These are phyloP conservation scores for Bombus picipes DNA, from an alignment of 1,140 invertebrate species.

Conservation along the genomic window DNA sequence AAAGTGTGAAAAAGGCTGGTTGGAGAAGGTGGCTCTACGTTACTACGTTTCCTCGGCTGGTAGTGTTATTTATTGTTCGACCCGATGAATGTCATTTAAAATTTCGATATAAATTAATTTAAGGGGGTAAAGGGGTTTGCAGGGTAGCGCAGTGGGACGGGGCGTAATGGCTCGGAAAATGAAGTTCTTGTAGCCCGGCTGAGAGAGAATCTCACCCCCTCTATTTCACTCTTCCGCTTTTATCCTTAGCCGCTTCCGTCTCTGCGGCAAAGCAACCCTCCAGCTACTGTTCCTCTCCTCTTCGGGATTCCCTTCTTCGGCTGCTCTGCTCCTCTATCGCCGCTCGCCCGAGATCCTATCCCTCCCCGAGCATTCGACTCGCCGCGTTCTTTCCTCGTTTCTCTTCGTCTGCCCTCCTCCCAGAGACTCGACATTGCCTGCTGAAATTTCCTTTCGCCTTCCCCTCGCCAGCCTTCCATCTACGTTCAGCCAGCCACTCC, in stretches of 20 bases:
- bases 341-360: conserved; percentile 34
- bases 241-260: conserved; percentile 44
- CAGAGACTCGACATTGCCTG: conserved; percentile 64
- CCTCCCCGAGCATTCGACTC: conserved; percentile 35
- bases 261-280: conserved; percentile 29
- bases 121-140: conserved; percentile 68
- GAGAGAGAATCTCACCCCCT: conserved; percentile 71
- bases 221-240: conserved; percentile 41
- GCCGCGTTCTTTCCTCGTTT: conserved; percentile 46
- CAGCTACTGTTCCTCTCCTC: conserved; percentile 44
- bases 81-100: conserved; percentile 80
- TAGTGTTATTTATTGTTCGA: conserved; percentile 76
- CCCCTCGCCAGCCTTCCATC: conserved; percentile 43
- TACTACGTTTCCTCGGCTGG: conserved; percentile 20
- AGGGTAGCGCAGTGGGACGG: conserved; percentile 65
- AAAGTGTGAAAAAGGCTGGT: neutral
- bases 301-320: conserved; percentile 3
- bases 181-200: conserved; percentile 79
- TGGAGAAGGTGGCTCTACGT: conserved; percentile 19
- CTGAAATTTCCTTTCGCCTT: conserved; percentile 71
- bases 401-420: conserved; percentile 48
- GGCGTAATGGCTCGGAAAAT: conserved; percentile 81
- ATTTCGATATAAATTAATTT: conserved; percentile 82
- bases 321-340: conserved; percentile 15
- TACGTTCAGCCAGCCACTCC: conserved; percentile 62